Conservation (phyloP, 2,113 vertebrate genomes). For the Mustela lutreola region DNA sequence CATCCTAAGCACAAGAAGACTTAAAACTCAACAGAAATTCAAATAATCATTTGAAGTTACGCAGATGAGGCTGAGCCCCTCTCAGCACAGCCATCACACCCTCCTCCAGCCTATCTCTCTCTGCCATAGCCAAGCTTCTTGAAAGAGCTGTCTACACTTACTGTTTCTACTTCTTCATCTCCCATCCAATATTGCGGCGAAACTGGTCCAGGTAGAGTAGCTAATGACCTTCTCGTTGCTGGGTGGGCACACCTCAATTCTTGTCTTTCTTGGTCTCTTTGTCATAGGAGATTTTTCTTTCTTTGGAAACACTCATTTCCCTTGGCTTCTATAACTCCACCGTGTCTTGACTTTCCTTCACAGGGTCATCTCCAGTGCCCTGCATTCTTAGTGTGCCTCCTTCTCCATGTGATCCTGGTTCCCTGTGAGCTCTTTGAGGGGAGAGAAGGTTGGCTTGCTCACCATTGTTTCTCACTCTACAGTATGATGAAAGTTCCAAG, state of each 20-base stretch:
- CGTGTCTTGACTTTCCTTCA: background rate
- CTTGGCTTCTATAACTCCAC: background rate
- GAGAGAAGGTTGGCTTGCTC: background rate
- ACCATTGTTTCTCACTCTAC: background rate
- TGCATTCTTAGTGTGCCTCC: background rate
- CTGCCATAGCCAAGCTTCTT: background rate
- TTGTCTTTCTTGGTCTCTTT: conserved; percentile 10
- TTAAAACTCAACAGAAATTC: background rate
- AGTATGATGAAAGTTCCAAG: background rate
- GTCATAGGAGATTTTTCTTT: background rate
- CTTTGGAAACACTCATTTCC: background rate
- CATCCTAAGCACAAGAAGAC: background rate
- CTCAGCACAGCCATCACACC: background rate
- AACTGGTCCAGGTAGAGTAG: background rate
- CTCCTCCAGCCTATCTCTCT: background rate
- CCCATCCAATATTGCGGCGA: background rate
- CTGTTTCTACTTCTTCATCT: background rate
- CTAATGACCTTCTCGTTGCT: background rate
- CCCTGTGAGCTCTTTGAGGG: background rate
- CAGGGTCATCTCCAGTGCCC: too few relatives aligned
- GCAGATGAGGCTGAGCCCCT: background rate
- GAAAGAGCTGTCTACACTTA: background rate
- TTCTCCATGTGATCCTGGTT: background rate
- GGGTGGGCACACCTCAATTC: background rate
- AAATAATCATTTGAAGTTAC: background rate